Conservation (phyloP, 1,140 invertebrate species). For the Platyura marginata region DNA sequence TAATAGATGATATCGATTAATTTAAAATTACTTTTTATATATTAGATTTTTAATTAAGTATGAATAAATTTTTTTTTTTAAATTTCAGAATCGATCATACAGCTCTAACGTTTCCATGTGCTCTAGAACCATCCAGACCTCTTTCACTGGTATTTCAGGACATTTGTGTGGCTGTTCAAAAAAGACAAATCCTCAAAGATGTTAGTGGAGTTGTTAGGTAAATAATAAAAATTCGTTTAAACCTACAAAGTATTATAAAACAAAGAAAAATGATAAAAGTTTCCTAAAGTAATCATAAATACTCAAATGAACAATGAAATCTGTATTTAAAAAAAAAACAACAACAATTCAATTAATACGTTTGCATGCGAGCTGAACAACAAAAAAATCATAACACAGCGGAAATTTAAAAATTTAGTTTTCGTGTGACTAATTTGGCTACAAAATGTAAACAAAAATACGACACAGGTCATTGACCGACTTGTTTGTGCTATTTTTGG, state of each 20-base stretch:
- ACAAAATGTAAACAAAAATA: slow-evolving; percentile 4
- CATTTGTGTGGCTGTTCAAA: slow-evolving; percentile 28
- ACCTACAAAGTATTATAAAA: too few species aligned
- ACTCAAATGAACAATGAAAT: too few species aligned
- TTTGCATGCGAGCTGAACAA: too few species aligned
- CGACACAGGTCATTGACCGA: slow-evolving; percentile 9
- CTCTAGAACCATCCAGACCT: slow-evolving; percentile 30
- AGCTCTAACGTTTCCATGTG: slow-evolving; percentile 26
- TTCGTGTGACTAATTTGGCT: slow-evolving; percentile 4
- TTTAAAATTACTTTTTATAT: too few species aligned
- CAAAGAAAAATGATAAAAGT: too few species aligned
- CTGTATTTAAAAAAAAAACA: too few species aligned
- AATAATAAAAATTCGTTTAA: too few species aligned
- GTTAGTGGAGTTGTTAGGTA: slow-evolving; percentile 49
- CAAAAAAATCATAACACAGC: too few species aligned
- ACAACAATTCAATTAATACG: too few species aligned
- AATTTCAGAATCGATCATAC: slow-evolving; percentile 26
- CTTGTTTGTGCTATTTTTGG: slow-evolving; percentile 5
- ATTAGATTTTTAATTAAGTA: too few species aligned
- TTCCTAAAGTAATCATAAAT: too few species aligned
- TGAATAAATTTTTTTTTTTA: slow-evolving; percentile 6
- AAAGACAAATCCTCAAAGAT: slow-evolving; percentile 44
- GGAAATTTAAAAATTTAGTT: slow-evolving; percentile 2
- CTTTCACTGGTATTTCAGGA: slow-evolving; percentile 51
- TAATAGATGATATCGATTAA: too few species aligned